Evolutionary conservation across 2,888 invertebrate species (phyloP), one percentile per base, ranked within the genome.

Genomic region (Pristionchus mayeri): DNA sequence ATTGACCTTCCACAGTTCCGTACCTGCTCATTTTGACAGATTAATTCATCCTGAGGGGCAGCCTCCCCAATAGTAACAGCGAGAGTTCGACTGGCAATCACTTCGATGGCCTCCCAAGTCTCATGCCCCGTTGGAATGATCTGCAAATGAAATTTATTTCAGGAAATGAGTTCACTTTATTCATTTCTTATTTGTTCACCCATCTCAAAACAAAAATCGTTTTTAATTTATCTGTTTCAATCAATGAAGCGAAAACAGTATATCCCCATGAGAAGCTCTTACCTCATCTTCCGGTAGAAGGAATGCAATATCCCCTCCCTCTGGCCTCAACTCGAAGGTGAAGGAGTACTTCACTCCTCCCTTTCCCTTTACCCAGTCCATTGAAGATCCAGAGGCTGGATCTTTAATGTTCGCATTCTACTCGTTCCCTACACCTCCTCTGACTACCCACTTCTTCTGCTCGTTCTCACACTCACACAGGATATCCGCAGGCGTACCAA

Each of bases 401-500:
- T 90, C 90, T 90, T 84, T 7, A 87, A 40, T 44, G 7, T 44
- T 44, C 44, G 7, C n/a, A n/a, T 44, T 44, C 13, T 44, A 6
- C 44, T 44, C 44, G 44, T 44, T 44, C 44, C 44, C 44, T 44
- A 6, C 16, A 24, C 6, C 18, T 2, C n/a, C 30, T 9, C n/a
- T n/a, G n/a, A n/a, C n/a, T 24, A 7, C 9, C 44, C 1, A 44
- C 71, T 6, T 11, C 30, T 71, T 81, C 57, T 40, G 57, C 6
- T 13, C 30, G 30, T 48, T 78, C 78, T 50, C 71, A 67, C 7
- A 82, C 87, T 87, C 79, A 90, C 90, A 89, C 24, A 92, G 85
- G 30, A 91, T 92, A 86, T 92, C 92, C 0, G 92, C 92, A 7
- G 92, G 92, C 1, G 92, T 93, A 76, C 92, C 92, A 3, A 93